Evolutionary conservation across 2,797 vertebrate species (phyloP).

Genomic region (Scarus forsteni): DNA sequence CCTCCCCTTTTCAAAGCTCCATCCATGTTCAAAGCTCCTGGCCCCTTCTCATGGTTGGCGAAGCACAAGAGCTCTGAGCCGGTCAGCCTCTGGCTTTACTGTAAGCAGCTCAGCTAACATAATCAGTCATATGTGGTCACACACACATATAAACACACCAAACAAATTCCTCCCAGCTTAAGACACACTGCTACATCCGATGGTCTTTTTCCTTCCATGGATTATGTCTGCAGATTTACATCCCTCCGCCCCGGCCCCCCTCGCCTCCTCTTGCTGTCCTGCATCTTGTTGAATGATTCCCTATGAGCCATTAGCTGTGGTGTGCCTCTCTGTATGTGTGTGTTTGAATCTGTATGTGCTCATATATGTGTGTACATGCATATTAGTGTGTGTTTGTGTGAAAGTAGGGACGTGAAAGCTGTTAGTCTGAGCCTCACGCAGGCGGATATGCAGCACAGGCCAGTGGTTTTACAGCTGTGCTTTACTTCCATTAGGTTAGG

Average conservation of each 20-base stretch:
- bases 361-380: conserved; percentile 40
- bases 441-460: conserved; percentile 72
- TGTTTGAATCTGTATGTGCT: conserved; percentile 37
- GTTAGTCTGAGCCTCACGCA: conserved; percentile 60
- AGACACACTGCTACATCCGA: conserved; percentile 66
- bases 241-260: conserved; percentile 18
- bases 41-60: conserved; percentile 56
- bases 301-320: conserved; percentile 65
- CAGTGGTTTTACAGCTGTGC: conserved; percentile 81
- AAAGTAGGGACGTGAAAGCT: conserved; percentile 54
- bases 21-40: conserved; percentile 64
- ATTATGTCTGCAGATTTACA: conserved; percentile 77
- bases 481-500: conserved; percentile 79
- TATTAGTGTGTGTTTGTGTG: conserved; percentile 42
- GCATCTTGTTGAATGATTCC: conserved; percentile 59
- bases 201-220: conserved; percentile 73
- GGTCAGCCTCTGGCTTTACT: conserved; percentile 74
- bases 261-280: conserved; percentile 18
- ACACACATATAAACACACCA: conserved; percentile 41
- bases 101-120: conserved; percentile 77
- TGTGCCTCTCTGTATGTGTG: conserved; percentile 45
- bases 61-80: conserved; percentile 58
- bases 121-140: conserved; percentile 70
- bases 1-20: neutral
- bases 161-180: conserved; percentile 65